Conservation (phyloP, 1,140 invertebrate genomes). For the Lordiphosa mommai region DNA sequence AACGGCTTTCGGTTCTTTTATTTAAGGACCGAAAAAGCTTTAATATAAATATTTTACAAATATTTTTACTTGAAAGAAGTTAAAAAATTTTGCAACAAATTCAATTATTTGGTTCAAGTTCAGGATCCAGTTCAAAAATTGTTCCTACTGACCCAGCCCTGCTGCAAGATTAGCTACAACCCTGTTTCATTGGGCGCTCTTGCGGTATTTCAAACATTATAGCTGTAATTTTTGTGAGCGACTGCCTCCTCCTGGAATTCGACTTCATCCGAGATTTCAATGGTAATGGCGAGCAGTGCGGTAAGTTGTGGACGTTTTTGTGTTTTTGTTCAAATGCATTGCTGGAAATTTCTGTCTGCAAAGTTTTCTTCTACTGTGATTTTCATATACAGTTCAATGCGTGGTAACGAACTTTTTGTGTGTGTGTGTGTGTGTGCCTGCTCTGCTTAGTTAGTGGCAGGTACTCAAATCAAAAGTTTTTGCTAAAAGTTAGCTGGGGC, state of each 20-base stretch:
- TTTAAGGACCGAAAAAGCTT: no score
- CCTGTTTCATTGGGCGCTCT: no score
- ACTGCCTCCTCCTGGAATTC: slow-evolving; percentile 3
- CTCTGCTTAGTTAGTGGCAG: slow-evolving; percentile 72
- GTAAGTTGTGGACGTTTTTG: slow-evolving; percentile 24
- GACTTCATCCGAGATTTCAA: slow-evolving; percentile 4
- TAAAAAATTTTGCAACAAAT: no score
- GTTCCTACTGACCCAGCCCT: no score
- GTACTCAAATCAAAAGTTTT: slow-evolving; percentile 72
- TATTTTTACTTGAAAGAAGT: no score
- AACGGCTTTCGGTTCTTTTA: no score
- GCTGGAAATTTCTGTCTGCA: slow-evolving; percentile 43
- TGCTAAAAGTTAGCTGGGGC: slow-evolving; percentile 70
- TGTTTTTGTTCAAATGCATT: slow-evolving; percentile 27
- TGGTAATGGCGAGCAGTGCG: slow-evolving; percentile 29
- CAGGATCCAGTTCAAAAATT: no score
- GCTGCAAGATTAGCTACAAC: no score
- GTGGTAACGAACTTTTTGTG: slow-evolving; percentile 13
- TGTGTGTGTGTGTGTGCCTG: slow-evolving; percentile 23
- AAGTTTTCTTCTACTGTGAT: slow-evolving; percentile 32
- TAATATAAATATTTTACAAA: no score
- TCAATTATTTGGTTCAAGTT: no score
- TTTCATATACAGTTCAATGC: slow-evolving; percentile 24
- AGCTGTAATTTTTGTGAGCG: not conserved
- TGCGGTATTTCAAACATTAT: no score